Evolutionary conservation across 2,113 vertebrate species (phyloP).

Genomic region (Phaethon lepturus): DNA sequence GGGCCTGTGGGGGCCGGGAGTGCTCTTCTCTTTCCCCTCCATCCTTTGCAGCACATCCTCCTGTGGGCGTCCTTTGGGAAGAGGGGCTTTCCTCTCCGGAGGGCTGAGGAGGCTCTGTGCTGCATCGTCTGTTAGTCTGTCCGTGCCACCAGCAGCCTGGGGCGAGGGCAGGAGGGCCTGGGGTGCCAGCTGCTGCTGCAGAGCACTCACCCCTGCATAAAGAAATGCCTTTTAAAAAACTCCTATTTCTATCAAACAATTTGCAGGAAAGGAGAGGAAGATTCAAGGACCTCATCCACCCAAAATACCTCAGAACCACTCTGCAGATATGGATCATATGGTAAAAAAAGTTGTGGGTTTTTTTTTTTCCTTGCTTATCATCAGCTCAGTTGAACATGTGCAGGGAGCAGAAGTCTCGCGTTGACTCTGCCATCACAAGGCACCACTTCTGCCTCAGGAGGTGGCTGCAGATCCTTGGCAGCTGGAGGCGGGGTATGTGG

Average conservation of each 20-base stretch:
- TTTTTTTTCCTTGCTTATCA: background rate
- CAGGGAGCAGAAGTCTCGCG: background rate
- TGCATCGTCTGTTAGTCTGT: background rate
- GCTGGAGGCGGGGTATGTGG: background rate
- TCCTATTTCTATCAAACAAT: background rate
- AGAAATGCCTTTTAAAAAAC: background rate
- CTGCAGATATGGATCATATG: conserved; percentile 93
- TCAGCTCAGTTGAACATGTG: background rate
- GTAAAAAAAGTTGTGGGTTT: conserved; percentile 68
- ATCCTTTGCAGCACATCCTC: background rate
- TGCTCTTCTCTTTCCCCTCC: background rate
- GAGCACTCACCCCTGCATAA: background rate
- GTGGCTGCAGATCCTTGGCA: background rate
- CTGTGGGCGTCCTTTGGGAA: background rate
- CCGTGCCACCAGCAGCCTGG: background rate
- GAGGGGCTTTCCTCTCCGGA: background rate
- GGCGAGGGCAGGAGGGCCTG: background rate
- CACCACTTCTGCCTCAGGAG: background rate
- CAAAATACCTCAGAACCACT: conserved; percentile 84
- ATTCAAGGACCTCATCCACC: conserved; percentile 83
- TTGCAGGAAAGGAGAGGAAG: conserved; percentile 84
- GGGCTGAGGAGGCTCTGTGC: background rate
- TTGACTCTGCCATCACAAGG: background rate
- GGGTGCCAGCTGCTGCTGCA: background rate
- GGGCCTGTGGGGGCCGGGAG: background rate